phyloP scores from a whole-genome alignment of 2,797 vertebrate species.

The Myotis findleyi region DNA sequence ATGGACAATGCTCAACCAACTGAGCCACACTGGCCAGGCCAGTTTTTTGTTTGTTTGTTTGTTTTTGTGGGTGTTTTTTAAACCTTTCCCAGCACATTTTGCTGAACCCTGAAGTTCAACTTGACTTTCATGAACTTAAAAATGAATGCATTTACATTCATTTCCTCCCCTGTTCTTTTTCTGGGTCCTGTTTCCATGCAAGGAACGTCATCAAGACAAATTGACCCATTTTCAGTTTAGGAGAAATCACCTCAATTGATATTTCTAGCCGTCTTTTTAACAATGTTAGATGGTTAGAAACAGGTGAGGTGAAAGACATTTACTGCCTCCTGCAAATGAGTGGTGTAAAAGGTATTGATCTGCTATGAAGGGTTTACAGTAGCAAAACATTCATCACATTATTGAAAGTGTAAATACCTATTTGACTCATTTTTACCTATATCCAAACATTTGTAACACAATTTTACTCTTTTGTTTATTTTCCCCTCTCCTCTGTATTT shows the following conservation, averaged over 20 bases:
- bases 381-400: conserved; percentile 79
- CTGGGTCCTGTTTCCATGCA: conserved; percentile 58
- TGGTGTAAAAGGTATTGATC: conserved; percentile 88
- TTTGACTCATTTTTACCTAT: conserved; percentile 84
- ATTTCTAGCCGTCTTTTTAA: conserved; percentile 86
- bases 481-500: neutral
- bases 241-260: conserved; percentile 78
- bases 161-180: neutral
- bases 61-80: neutral
- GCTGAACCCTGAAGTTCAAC: conserved; percentile 66
- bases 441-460: conserved; percentile 74
- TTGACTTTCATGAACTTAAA: conserved; percentile 80
- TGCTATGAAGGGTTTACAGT: conserved; percentile 79
- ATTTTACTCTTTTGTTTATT: conserved; percentile 62
- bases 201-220: conserved; percentile 77
- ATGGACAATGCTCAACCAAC: neutral
- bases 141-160: conserved; percentile 37
- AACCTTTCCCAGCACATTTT: conserved; percentile 65
- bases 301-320: conserved; percentile 84
- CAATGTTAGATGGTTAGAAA: conserved; percentile 84
- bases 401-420: conserved; percentile 85
- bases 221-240: conserved; percentile 81
- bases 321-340: conserved; percentile 82
- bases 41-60: neutral
- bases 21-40: neutral